Evolutionary conservation across 2,113 vertebrate species (phyloP), one percentile per base, ranked within the genome.

Genomic region (Hippocampus mohnikei): DNA sequence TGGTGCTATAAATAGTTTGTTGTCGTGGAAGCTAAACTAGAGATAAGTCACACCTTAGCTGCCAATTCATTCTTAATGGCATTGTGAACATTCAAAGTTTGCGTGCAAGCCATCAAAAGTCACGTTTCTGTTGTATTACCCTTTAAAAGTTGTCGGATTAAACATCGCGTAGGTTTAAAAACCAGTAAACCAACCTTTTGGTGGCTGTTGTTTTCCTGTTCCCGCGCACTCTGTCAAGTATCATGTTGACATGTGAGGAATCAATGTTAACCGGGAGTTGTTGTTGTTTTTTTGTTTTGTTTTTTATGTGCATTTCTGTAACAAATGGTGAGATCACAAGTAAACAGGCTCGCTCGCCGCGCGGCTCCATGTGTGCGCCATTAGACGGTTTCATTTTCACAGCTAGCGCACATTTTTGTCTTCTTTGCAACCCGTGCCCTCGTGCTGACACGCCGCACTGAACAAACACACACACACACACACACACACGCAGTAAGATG

Each of bases 321-420:
- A 72, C 60, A 20, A 70, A 67, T 72, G 64, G 72, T 73, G 69
- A 81, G 61, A 81, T 82, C 56, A 55, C 65, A 79, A 74, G 81
- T 72, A 71, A 70, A 74, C 65, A 59, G 73, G n/a, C 74, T 66
- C 64, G 68, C n/a, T 48, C 10, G 23, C 29, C 16, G 68, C 27
- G 27, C 58, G 7, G 16, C 58, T 29, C 58, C 15, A 15, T 69
- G 85, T 77, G 83, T 76, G 76, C 76, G 62, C 86, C 88, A 88
- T 86, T 83, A 89, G 85, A 78, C 80, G 69, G 72, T 83, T 88
- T 87, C 73, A 81, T 86, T 88, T 90, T 78, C 80, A 77, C 80
- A 84, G 78, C 79, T 9, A 83, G 83, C 29, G 1, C 27, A 33
- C 27, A 33, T 78, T 85, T 88, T 87, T 85, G 84, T 82, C 80